Percentiles rank a stretch among this genome's conserved stretches.
Conservation (phyloP, 2,797 vertebrate species). For the Tolypeutes matacus region DNA sequence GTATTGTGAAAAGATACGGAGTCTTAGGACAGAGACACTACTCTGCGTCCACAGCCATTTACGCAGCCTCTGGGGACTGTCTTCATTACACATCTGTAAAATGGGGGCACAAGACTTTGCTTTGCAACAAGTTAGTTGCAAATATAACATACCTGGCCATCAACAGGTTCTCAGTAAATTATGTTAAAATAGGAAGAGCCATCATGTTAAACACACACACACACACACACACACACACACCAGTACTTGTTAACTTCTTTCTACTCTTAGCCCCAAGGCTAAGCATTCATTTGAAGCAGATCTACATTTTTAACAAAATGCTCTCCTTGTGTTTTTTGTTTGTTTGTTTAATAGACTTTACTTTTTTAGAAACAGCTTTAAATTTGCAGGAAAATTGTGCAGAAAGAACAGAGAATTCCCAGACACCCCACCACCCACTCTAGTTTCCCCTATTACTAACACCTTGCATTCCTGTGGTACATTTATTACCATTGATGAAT, state of each 20-base stretch:
- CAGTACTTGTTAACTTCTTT: not conserved
- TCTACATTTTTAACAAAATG: not conserved
- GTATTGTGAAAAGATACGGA: rapidly evolving
- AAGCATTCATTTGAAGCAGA: not conserved
- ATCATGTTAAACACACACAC: rapidly evolving
- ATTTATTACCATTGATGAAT: too few species aligned
- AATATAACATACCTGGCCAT: rapidly evolving
- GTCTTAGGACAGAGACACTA: not conserved
- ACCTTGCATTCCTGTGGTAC: too few species aligned
- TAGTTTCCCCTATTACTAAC: too few species aligned
- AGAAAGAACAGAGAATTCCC: too few species aligned
- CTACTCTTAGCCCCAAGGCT: not conserved
- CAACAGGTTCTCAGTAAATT: rapidly evolving
- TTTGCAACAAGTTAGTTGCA: not conserved
- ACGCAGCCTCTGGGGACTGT: not conserved
- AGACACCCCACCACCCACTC: too few species aligned
- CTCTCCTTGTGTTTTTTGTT: not conserved
- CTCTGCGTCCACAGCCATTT: rapidly evolving
- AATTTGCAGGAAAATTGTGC: too few species aligned
- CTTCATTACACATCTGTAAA: not conserved
- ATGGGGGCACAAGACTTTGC: not conserved
- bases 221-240: too few species aligned
- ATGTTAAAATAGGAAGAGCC: rapidly evolving
- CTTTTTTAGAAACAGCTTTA: not conserved
- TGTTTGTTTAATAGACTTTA: not conserved